Conservation (phyloP, 2,113 vertebrate species). For the Oostethus manadensis region DNA sequence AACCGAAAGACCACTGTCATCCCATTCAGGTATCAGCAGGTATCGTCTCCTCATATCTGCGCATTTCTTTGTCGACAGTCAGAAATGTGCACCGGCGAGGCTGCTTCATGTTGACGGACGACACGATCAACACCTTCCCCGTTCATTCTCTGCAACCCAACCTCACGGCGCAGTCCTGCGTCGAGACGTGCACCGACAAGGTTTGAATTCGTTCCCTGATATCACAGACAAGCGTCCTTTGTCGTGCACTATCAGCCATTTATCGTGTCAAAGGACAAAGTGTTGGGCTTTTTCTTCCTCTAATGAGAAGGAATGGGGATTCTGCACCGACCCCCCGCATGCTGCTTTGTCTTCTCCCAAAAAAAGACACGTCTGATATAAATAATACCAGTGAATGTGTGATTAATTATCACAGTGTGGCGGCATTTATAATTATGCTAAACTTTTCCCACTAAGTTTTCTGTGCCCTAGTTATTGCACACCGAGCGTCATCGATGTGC, state of each 20-base stretch:
- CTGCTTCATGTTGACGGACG: constrained; percentile 81
- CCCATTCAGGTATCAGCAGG: background rate
- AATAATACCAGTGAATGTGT: constrained; percentile 14
- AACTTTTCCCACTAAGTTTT: background rate
- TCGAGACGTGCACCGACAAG: constrained; percentile 90
- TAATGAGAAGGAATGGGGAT: constrained; percentile 37
- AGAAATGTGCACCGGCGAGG: constrained; percentile 82
- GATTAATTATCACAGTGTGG: constrained; percentile 25
- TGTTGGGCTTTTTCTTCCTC: background rate
- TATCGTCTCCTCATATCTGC: background rate
- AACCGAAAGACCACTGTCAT: too few species aligned
- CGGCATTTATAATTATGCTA: too few species aligned
- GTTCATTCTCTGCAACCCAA: constrained; percentile 75
- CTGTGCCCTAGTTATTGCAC: background rate
- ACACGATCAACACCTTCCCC: constrained; percentile 75
- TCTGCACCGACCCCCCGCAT: background rate
- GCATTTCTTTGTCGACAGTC: constrained; percentile 66
- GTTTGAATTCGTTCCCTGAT: constrained; percentile 64
- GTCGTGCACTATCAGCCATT: too few species aligned
- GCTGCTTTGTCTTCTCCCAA: constrained; percentile 25
- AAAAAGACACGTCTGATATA: constrained; percentile 14
- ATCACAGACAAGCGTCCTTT: too few species aligned
- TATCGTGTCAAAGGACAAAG: too few species aligned
- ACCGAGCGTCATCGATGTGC: background rate
- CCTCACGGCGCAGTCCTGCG: constrained; percentile 82